phyloP scores from a whole-genome alignment of 2,113 vertebrate genomes.

The Charadrius vociferus region DNA sequence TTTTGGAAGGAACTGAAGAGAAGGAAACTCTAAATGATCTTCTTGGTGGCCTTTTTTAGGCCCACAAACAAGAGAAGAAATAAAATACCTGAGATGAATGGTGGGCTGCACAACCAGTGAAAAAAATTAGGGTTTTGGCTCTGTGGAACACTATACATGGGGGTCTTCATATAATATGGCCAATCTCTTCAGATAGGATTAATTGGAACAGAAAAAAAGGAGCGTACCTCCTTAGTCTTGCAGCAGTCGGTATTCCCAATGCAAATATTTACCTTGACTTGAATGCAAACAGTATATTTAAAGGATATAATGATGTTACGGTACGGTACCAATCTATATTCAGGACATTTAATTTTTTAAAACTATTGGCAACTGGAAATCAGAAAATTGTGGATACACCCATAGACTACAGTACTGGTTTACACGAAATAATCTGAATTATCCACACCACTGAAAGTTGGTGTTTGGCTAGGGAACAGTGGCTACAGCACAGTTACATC shows the following conservation, averaged over 20 bases:
- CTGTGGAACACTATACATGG: not conserved
- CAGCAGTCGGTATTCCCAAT: not conserved
- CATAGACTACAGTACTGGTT: not conserved
- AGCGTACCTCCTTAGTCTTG: not conserved
- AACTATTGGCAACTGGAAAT: not conserved
- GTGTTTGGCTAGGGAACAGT: not conserved
- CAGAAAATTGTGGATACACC: not conserved
- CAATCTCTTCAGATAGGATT: not conserved
- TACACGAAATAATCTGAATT: not conserved
- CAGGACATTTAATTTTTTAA: not conserved
- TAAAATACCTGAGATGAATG: not conserved
- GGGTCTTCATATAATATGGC: not conserved
- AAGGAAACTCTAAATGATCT: not conserved
- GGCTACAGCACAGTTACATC: not conserved
- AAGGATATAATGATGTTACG: not conserved
- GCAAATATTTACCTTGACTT: not conserved
- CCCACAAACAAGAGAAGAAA: not conserved
- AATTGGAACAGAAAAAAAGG: not conserved
- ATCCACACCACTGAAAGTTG: not conserved
- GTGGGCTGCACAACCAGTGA: not conserved
- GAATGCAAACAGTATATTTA: not conserved
- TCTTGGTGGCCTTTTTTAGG: not conserved
- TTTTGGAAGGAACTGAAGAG: not conserved
- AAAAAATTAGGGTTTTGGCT: not conserved
- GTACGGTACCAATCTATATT: not conserved